These are phyloP conservation scores for Pocota personata DNA, from an alignment of 2,888 invertebrate species.

Conservation along the genomic window DNA sequence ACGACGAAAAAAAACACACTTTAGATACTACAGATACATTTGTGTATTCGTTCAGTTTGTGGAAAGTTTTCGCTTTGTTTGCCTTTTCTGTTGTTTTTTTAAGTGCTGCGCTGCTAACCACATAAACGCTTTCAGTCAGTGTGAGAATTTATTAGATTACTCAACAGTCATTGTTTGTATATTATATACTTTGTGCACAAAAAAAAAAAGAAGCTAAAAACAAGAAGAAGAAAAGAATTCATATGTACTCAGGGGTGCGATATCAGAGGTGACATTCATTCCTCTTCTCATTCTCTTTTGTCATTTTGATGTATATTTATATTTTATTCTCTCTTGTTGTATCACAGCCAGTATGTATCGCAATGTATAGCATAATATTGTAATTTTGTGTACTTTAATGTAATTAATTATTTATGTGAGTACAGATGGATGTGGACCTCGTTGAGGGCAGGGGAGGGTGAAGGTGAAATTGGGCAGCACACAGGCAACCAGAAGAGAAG, in stretches of 20 bases:
- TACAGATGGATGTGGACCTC: conserved; percentile 30
- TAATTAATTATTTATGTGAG: conserved; percentile 72
- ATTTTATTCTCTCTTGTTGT: conserved; percentile 38
- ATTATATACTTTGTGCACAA: conserved; percentile 62
- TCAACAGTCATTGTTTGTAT: conserved; percentile 65
- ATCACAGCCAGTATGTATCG: conserved; percentile 37
- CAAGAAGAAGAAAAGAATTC: conserved; percentile 53
- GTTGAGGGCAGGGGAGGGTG: background rate
- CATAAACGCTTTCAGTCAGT: conserved; percentile 64
- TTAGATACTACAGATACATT: conserved; percentile 58
- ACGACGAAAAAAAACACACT: conserved; percentile 30
- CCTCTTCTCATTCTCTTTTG: conserved; percentile 42
- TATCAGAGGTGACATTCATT: conserved; percentile 73
- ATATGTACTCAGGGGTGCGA: conserved; percentile 67
- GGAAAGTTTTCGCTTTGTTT: conserved; percentile 70
- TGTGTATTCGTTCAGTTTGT: conserved; percentile 47
- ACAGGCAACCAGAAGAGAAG: conserved; percentile 10
- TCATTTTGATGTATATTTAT: conserved; percentile 10
- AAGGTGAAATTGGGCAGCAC: conserved; percentile 45
- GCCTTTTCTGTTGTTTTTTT: conserved; percentile 44
- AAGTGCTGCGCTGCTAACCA: conserved; percentile 64
- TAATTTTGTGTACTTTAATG: conserved; percentile 71
- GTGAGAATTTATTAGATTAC: conserved; percentile 73
- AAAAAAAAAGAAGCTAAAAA: conserved; percentile 18
- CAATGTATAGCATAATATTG: conserved; percentile 50